Percentiles rank a stretch among this genome's conserved stretches.
These are phyloP conservation scores for Callimorpha dominula DNA, from an alignment of 2,888 invertebrate species.

Conservation along the genomic window DNA sequence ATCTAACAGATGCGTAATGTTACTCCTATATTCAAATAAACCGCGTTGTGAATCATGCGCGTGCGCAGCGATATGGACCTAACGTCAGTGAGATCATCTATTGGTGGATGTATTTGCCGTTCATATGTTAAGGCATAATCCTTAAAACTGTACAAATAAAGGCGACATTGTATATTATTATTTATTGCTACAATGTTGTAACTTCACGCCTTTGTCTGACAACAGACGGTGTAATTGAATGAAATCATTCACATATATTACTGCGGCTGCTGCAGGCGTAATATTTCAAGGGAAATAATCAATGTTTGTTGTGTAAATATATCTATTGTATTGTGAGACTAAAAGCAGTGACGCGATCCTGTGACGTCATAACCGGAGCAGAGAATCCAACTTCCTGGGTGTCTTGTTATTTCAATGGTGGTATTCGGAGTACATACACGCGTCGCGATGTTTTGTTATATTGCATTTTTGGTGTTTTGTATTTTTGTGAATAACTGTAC, in stretches of 20 bases:
- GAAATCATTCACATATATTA: constrained; percentile 35
- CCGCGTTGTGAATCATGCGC: constrained; percentile 37
- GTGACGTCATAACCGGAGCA: constrained; percentile 15
- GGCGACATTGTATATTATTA: constrained; percentile 19
- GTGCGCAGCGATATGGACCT: constrained; percentile 25
- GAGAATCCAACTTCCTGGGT: constrained; percentile 65
- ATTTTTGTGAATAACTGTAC: constrained; percentile 61
- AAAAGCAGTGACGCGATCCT: constrained; percentile 13
- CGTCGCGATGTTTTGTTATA: constrained; percentile 57
- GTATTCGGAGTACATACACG: constrained; percentile 61
- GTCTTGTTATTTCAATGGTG: constrained; percentile 64
- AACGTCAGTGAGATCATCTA: constrained; percentile 33
- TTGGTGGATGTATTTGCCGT: constrained; percentile 28
- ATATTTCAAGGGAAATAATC: constrained; percentile 55
- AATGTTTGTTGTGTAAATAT: constrained; percentile 70
- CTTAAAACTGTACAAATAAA: constrained; percentile 27
- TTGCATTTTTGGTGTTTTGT: constrained; percentile 57
- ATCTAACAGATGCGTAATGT: not conserved
- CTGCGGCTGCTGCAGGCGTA: constrained; percentile 24
- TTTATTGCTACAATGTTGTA: constrained; percentile 10
- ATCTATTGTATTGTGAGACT: constrained; percentile 65
- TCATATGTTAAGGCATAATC: not conserved
- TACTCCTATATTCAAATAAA: constrained; percentile 24
- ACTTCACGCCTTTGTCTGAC: constrained; percentile 51
- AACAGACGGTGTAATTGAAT: constrained; percentile 29